Evolutionary conservation across 2,888 invertebrate genomes (phyloP), one percentile per base, ranked within the genome.

Genomic region (Drosophila vallismaia): DNA sequence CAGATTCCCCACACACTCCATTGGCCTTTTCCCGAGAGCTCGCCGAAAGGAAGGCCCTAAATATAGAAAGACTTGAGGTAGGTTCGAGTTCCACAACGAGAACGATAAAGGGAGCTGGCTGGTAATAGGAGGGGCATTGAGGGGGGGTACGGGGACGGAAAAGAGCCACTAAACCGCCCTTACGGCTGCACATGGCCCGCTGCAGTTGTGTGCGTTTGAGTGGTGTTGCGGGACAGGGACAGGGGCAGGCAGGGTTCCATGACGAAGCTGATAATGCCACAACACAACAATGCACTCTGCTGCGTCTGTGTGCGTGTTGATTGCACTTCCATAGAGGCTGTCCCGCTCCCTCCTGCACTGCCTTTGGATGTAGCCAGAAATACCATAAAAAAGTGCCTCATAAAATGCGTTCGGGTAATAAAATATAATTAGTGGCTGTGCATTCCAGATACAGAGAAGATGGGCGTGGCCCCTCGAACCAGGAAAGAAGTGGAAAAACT

Each of bases 61-160:
- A 84, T 86, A 86, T 86, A 88, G 88, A 88, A 84, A 71, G 75
- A 64, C 80, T 84, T 84, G 84, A 84, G 84, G 84, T 88, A 84
- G 84, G 84, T 84, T 84, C 77, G 50, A 75, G 75, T 78, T 19
- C 14, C 14, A 42, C 14, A 42, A 42, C 40, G 14, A 19, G 40
- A 19, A 14, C 40, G 40, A 42, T 19, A 75, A 71, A 49, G 29
- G 14, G 49, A 49, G 10, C 29, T 14, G 19, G 19, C 19, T 19
- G 19, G 19, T 2, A 19, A 19, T 19, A 2, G 19, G n/a, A n/a
- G n/a, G n/a, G n/a, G n/a, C n/a, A n/a, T 1, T 19, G 19, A 19
- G 2, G 19, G 19, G 19, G 19, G 19, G 19, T 19, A 19, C 19
- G 19, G 19, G 19, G 19, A 29, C 40, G 12, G n/a, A 5, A 14